Evolutionary conservation across 2,888 invertebrate species (phyloP), one percentile per base, ranked within the genome.

Genomic region (Urechis unicinctus): DNA sequence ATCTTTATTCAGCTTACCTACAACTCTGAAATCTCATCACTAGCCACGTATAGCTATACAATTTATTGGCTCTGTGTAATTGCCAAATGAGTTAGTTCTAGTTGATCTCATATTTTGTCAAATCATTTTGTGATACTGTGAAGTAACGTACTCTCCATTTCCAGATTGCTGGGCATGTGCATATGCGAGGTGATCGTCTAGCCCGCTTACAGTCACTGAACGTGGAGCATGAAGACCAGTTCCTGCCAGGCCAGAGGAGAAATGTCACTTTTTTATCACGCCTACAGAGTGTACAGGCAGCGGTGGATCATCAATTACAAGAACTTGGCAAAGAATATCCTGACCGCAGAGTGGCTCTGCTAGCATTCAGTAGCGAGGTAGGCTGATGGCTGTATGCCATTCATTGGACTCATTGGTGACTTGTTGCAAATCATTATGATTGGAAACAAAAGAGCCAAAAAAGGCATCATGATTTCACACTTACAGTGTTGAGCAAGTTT

Each of bases 281-380:
- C 6, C 66, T 77, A 2, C 74, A 75, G 61, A 68, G 70, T 13
- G 71, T 73, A 26, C 74, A 75, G 63, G 74, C 73, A 3, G 77
- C 77, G 2, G 73, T 75, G 22, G 73, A 74, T 56, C 69, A 72
- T 55, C 75, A 76, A 63, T 60, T 77, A 36, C 65, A 64, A 44
- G 68, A 70, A 44, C 69, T 77, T 67, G 57, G 58, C 4, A 66
- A 66, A 36, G 66, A 70, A n/a, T 66, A 67, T 43, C 74, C 75
- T 1, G 66, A 72, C 56, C 64, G 74, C 53, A 55, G 72, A 49
- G 72, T 73, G n/a, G 72, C 68, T 3, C 63, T 77, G 3, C 64
- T 75, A 28, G 67, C 71, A 2, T 77, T 76, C 57, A 71, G 68
- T 57, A 71, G 67, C 64, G 72, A 73, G 63, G 74, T 75, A 50